Percentiles rank a stretch among this genome's conserved stretches.
Conservation (phyloP, 2,113 vertebrate genomes). For the Peucedramus taeniatus region DNA sequence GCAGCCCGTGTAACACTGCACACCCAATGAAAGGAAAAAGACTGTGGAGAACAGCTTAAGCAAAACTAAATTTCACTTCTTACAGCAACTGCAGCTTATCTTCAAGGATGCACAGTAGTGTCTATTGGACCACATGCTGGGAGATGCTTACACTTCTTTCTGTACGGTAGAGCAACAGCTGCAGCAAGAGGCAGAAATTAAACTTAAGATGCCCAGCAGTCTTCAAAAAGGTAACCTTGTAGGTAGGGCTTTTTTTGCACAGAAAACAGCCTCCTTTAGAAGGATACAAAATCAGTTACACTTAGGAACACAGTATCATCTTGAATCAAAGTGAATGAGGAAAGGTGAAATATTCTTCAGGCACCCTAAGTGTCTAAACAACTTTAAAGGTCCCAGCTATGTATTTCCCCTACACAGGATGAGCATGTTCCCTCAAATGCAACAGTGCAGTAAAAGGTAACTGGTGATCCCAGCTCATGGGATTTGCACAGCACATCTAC, state of each 20-base stretch:
- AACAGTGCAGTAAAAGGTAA: background rate
- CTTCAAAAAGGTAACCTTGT: background rate
- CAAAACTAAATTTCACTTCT: background rate
- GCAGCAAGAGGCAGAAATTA: background rate
- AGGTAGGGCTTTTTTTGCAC: background rate
- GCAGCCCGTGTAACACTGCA: rapidly evolving
- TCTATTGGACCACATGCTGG: background rate
- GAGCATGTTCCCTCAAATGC: background rate
- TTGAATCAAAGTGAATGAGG: background rate
- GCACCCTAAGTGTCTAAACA: background rate
- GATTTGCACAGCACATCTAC: background rate
- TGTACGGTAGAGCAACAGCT: background rate
- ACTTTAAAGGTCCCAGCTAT: background rate
- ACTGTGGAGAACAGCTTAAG: background rate
- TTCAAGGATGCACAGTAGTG: background rate
- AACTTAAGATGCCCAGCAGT: background rate
- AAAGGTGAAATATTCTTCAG: background rate
- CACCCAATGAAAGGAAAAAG: background rate
- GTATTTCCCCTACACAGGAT: background rate
- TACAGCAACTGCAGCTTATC: background rate
- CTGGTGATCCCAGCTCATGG: rapidly evolving
- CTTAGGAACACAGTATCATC: background rate
- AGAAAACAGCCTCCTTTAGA: background rate
- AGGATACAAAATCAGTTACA: background rate
- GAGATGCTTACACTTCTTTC: background rate